Percentiles rank a stretch among this genome's conserved stretches.
These are phyloP conservation scores for Zophobas atratus DNA, from an alignment of 1,140 invertebrate genomes.

Conservation along the genomic window DNA sequence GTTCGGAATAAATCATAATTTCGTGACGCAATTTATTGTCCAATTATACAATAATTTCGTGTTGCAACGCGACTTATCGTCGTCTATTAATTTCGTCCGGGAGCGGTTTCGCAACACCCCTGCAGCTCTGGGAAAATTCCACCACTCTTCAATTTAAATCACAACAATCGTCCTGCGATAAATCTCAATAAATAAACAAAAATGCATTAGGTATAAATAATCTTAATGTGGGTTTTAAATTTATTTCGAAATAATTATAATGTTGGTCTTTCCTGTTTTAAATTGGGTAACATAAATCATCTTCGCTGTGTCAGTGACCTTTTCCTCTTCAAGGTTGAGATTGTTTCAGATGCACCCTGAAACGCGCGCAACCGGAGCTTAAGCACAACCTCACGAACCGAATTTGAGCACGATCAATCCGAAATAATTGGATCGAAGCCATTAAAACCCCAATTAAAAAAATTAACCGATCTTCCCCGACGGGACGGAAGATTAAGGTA, in stretches of 20 bases:
- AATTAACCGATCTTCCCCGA: too few relatives aligned
- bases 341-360: constrained; percentile 38
- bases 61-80: not conserved
- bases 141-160: constrained; percentile 7
- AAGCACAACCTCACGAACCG: not conserved
- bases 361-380: constrained; percentile 9
- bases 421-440: not conserved
- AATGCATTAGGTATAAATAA: constrained; percentile 43
- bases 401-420: not conserved
- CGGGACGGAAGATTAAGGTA: too few relatives aligned
- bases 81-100: not conserved
- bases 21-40: constrained; percentile 26
- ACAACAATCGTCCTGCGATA: constrained; percentile 17
- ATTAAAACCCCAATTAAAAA: not conserved
- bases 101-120: constrained; percentile 3
- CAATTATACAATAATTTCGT: constrained; percentile 1
- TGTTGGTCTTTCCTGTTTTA: constrained; percentile 52
- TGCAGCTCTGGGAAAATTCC: constrained; percentile 20
- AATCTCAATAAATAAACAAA: constrained; percentile 41
- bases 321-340: constrained; percentile 48
- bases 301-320: constrained; percentile 53
- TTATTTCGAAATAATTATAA: constrained; percentile 53
- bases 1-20: constrained; percentile 7
- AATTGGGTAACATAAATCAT: constrained; percentile 54
- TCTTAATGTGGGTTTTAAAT: constrained; percentile 36